Percentiles rank a stretch among this genome's conserved stretches.
Conservation (phyloP, 2,888 invertebrate species). For the Protophormia terraenovae region DNA sequence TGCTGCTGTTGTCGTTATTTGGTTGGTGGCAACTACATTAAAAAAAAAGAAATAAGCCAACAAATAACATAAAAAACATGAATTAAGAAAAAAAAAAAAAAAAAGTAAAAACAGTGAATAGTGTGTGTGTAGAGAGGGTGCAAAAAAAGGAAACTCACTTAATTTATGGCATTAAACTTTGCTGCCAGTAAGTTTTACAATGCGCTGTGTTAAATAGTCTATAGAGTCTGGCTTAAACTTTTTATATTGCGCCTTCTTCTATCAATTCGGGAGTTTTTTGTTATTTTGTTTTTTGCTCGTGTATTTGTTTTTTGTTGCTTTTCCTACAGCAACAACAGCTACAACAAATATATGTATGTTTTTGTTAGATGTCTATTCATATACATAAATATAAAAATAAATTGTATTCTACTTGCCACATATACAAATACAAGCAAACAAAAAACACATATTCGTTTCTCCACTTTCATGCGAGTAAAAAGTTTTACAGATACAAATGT, state of each 20-base stretch:
- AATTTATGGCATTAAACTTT: slow-evolving; percentile 67
- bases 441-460: neutral
- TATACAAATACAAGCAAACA: neutral
- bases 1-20: slow-evolving; percentile 30
- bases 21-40: slow-evolving; percentile 20
- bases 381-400: slow-evolving; percentile 38
- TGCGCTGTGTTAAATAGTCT: slow-evolving; percentile 62
- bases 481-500: neutral
- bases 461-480: neutral
- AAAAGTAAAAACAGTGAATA: neutral
- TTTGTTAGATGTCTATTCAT: slow-evolving; percentile 18
- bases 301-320: slow-evolving; percentile 1
- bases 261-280: slow-evolving; percentile 55
- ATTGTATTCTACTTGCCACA: slow-evolving; percentile 41
- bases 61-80: no score
- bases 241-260: slow-evolving; percentile 24
- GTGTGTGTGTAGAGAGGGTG: neutral
- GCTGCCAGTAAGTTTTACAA: slow-evolving; percentile 63
- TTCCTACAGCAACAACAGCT: slow-evolving; percentile 31
- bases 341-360: slow-evolving; percentile 6
- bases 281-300: slow-evolving; percentile 18
- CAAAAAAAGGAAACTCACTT: slow-evolving; percentile 49
- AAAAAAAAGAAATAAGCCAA: slow-evolving; percentile 14
- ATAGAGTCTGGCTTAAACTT: slow-evolving; percentile 53
- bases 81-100: slow-evolving; percentile 5